A percentile compares a stretch with the other conserved stretches of the same genome.
Conservation (phyloP, 2,797 vertebrate genomes). For the Balearica regulorum region DNA sequence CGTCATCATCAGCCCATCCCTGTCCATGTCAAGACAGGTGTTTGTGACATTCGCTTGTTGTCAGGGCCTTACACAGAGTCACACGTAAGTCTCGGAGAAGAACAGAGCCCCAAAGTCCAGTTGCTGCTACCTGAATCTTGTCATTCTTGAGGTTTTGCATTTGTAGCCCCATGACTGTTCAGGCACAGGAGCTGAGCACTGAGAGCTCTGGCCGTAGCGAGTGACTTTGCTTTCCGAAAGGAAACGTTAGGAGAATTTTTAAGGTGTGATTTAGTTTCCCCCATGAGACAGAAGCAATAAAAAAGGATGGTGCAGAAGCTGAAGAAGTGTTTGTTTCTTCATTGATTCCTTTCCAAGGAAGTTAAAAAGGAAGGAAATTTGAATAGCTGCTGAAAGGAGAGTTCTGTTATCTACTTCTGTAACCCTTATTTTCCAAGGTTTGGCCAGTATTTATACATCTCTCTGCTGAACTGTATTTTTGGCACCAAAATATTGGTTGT, state of each 20-base stretch:
- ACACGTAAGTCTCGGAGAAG: not conserved
- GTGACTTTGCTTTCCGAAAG: not conserved
- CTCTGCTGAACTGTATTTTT: slow-evolving; percentile 29
- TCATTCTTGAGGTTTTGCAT: not conserved
- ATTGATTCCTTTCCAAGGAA: slow-evolving; percentile 21
- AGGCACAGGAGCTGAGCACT: not conserved
- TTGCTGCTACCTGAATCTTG: not conserved
- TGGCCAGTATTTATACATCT: not conserved
- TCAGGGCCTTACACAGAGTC: not conserved
- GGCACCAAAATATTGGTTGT: slow-evolving; percentile 31
- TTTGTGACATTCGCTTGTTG: too few species aligned
- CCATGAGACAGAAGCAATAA: not conserved
- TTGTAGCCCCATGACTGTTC: not conserved
- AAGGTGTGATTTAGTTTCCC: not conserved
- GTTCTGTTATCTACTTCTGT: slow-evolving; percentile 22
- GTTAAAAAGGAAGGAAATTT: slow-evolving; percentile 8
- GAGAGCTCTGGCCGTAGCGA: not conserved
- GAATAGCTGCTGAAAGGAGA: slow-evolving; percentile 14
- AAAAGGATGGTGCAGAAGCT: not conserved
- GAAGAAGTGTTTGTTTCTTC: not conserved
- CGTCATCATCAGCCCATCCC: too few species aligned
- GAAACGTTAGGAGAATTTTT: not conserved
- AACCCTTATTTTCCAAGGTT: not conserved
- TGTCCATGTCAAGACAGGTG: too few species aligned
- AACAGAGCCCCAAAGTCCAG: not conserved